These are phyloP conservation scores for Plagodis pulveraria DNA, from an alignment of 2,888 invertebrate genomes.

Conservation along the genomic window DNA sequence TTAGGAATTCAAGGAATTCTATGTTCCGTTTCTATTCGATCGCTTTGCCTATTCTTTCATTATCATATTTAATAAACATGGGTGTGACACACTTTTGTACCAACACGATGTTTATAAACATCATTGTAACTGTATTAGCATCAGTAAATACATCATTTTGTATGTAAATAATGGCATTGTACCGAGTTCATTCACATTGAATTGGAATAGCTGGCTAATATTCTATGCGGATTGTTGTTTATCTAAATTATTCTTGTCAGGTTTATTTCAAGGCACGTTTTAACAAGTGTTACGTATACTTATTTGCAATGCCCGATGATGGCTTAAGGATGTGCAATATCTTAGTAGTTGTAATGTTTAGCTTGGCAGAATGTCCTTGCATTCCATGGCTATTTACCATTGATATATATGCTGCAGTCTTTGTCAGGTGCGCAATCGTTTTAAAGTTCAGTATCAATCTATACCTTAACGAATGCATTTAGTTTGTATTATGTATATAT, in stretches of 20 bases:
- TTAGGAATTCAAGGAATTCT: background rate
- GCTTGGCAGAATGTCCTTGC: slow-evolving; percentile 18
- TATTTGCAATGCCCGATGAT: slow-evolving; percentile 26
- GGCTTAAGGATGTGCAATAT: slow-evolving; percentile 18
- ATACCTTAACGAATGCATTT: background rate
- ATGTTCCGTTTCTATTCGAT: slow-evolving; percentile 4
- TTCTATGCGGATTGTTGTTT: slow-evolving; percentile 39
- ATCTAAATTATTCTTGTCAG: slow-evolving; percentile 54
- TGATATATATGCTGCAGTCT: slow-evolving; percentile 11
- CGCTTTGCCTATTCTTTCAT: slow-evolving; percentile 19
- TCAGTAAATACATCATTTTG: slow-evolving; percentile 51
- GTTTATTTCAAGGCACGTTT: slow-evolving; percentile 41
- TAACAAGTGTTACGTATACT: slow-evolving; percentile 32
- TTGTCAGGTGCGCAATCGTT: slow-evolving; percentile 1
- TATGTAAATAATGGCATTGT: slow-evolving; percentile 64
- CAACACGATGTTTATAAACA: slow-evolving; percentile 48
- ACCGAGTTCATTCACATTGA: slow-evolving; percentile 60
- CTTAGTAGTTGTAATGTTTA: slow-evolving; percentile 10
- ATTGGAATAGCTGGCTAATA: slow-evolving; percentile 47
- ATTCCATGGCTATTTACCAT: slow-evolving; percentile 17
- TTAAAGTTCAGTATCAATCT: background rate
- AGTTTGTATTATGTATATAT: no score
- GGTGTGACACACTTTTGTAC: slow-evolving; percentile 30
- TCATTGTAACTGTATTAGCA: slow-evolving; percentile 46
- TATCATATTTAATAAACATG: slow-evolving; percentile 29